Conservation (phyloP, 2,113 vertebrate genomes). For the Balaeniceps rex region DNA sequence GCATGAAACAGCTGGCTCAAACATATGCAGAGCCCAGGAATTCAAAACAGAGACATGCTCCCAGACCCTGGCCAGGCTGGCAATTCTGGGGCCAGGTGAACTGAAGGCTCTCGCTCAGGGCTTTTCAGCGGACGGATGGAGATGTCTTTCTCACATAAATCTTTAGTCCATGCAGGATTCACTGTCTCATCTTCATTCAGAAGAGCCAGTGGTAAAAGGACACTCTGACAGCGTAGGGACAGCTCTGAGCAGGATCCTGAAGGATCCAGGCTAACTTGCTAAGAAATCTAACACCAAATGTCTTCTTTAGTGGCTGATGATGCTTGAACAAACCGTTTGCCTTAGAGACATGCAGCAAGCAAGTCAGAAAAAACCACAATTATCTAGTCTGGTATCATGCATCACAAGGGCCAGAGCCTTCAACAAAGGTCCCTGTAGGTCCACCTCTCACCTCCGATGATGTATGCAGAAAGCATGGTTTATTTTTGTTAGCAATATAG, state of each 20-base stretch:
- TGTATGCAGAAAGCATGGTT: fast-evolving
- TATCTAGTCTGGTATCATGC: neutral
- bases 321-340: neutral
- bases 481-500: neutral
- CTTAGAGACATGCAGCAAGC: neutral
- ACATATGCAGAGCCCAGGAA: neutral
- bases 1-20: neutral
- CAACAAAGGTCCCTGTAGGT: neutral
- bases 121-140: neutral
- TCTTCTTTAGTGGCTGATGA: neutral
- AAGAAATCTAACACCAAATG: neutral
- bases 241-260: neutral
- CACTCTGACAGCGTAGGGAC: neutral
- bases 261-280: neutral
- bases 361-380: neutral
- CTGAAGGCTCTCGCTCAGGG: neutral
- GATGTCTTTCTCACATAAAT: neutral
- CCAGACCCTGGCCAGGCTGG: neutral
- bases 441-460: neutral
- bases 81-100: neutral
- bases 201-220: neutral
- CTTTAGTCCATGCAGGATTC: neutral
- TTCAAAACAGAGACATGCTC: neutral
- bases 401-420: neutral
- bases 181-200: neutral